These are phyloP conservation scores for Bos javanicus DNA, from an alignment of 2,113 vertebrate genomes.

Conservation along the genomic window DNA sequence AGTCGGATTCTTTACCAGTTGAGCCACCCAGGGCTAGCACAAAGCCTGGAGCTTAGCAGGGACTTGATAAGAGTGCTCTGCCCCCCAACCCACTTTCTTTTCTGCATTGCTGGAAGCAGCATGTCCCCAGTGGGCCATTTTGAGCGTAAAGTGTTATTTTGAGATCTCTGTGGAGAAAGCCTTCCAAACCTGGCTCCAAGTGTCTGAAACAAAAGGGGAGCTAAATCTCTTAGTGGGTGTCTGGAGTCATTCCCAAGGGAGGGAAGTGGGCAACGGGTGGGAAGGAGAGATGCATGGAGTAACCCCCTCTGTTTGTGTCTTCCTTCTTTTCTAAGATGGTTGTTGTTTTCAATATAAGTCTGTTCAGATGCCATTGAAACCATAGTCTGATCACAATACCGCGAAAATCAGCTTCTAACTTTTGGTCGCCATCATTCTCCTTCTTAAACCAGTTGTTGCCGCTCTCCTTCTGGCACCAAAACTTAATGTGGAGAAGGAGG, in stretches of 20 bases:
- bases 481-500: background rate
- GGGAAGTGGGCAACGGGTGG: background rate
- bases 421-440: background rate
- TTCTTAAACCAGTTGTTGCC: background rate
- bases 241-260: background rate
- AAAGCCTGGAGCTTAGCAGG: background rate
- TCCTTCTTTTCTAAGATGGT: background rate
- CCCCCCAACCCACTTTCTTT: background rate
- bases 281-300: background rate
- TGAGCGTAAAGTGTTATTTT: slow-evolving; percentile 56
- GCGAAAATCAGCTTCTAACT: background rate
- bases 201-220: background rate
- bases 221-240: background rate
- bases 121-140: slow-evolving; percentile 43
- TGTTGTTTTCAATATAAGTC: background rate
- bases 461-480: background rate
- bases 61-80: background rate
- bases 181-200: background rate
- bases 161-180: slow-evolving; percentile 43
- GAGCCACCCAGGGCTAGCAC: background rate
- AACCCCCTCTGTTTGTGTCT: background rate
- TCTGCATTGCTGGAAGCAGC: slow-evolving; percentile 29
- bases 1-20: background rate
- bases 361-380: background rate
- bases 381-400: background rate